Evolutionary conservation across 2,797 vertebrate species (phyloP).

Genomic region (Myripristis murdjan): DNA sequence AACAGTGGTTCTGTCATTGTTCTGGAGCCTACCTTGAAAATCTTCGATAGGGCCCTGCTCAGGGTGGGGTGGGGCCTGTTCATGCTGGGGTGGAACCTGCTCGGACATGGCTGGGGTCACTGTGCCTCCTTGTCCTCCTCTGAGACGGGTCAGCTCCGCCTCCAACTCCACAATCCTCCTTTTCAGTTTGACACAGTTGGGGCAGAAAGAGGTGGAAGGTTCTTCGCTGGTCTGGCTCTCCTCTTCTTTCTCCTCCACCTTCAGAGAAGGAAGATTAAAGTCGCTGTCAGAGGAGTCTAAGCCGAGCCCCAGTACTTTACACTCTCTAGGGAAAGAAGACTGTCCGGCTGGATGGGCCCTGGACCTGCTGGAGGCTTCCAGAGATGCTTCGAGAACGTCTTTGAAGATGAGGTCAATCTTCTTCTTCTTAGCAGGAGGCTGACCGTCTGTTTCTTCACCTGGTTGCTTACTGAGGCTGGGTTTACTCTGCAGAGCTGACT

Average conservation of each 20-base stretch:
- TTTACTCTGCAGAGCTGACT: constrained; percentile 83
- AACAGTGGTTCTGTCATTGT: not conserved
- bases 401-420: constrained; percentile 97
- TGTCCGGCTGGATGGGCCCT: constrained; percentile 76
- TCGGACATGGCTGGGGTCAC: constrained; percentile 50
- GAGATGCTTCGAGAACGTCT: constrained; percentile 92
- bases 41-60: constrained; percentile 92
- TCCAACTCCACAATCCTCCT: constrained; percentile 95
- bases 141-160: constrained; percentile 91
- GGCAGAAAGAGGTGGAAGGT: constrained; percentile 95
- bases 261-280: constrained; percentile 82
- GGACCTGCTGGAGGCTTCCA: constrained; percentile 86
- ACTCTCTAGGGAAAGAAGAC: constrained; percentile 77
- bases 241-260: constrained; percentile 89
- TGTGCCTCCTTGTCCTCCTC: constrained; percentile 83
- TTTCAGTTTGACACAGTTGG: constrained; percentile 94
- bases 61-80: constrained; percentile 80
- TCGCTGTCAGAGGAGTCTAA: constrained; percentile 74
- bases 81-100: not conserved
- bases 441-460: constrained; percentile 87
- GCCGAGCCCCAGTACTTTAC: constrained; percentile 77
- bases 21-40: constrained; percentile 88
- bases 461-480: constrained; percentile 85
- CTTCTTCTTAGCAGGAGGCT: constrained; percentile 93
- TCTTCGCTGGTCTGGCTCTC: constrained; percentile 79